Evolutionary conservation across 2,113 vertebrate genomes (phyloP), one percentile per base, ranked within the genome.

Genomic region (Dromas ardeola): DNA sequence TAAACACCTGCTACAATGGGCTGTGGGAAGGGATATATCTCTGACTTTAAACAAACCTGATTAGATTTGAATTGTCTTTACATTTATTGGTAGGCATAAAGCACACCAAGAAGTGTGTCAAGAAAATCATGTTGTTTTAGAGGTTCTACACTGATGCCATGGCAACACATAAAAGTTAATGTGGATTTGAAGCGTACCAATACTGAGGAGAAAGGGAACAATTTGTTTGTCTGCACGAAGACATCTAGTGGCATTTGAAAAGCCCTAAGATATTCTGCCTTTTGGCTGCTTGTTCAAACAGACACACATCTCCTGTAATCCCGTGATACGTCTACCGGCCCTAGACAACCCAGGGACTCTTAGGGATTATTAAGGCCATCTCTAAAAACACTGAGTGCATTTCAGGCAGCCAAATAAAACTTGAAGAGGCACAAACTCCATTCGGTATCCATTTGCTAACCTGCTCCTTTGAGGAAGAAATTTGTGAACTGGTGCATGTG

Each of bases 221-320:
- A 72, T 56, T 45, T 42, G 10, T 74, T 71, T 73, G 20, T 43
- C 30, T 49, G 15, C n/a, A 10, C 32, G 45, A 70, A 86, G 40
- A 15, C 8, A 32, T 43, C 30, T 40, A n/a, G 12, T 34, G 14
- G 5, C 16, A 45, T 67, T 86, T 80, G 21, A 62, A 82, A 91
- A 82, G 47, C 10, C 40, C 5, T 15, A 47, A 61, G 7, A 26
- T 74, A 71, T 22, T 81, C 22, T 91, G 42, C 56, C 18, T 88
- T 88, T 71, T 5, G 4, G 19, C 23, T 88, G 27, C 47, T 79
- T 36, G 23, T 74, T 82, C 42, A 74, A 29, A 65, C 78, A 74
- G 32, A 71, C 15, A 13, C 4, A n/a, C 0, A 0, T 56, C 36
- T 85, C 45, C 50, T 58, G 45, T n/a, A 61, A 40, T 53, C 25